Conservation (phyloP, 2,888 invertebrate genomes). For the Hirtodrosophila duncani region DNA sequence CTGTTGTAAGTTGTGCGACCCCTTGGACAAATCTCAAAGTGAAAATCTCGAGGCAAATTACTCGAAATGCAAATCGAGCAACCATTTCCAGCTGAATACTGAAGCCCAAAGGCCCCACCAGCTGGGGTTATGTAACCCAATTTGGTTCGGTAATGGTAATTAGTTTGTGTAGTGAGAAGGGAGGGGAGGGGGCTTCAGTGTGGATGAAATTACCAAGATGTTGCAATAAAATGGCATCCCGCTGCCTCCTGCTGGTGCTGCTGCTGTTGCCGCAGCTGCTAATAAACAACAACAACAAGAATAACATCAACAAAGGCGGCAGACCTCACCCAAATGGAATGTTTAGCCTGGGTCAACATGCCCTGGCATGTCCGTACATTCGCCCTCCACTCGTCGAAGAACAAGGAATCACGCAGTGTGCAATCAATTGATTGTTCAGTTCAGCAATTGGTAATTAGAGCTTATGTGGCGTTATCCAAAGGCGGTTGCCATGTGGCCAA, state of each 20-base stretch:
- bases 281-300: slow-evolving; percentile 14
- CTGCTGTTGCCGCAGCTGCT: too few species aligned
- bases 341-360: slow-evolving; percentile 1
- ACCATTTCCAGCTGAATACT: neutral
- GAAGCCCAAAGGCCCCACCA: slow-evolving; percentile 6
- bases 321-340: slow-evolving; percentile 1
- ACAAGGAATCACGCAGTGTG: neutral
- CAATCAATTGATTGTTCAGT: slow-evolving; percentile 29
- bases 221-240: slow-evolving; percentile 36
- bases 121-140: slow-evolving; percentile 19
- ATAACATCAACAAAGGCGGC: slow-evolving; percentile 1
- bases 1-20: too few species aligned
- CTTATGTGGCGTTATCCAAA: too few species aligned
- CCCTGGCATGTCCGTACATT: too few species aligned
- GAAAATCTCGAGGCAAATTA: slow-evolving; percentile 38
- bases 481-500: too few species aligned
- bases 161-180: slow-evolving; percentile 15
- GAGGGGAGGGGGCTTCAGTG: neutral
- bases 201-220: too few species aligned
- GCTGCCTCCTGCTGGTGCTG: slow-evolving; percentile 1
- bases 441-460: slow-evolving; percentile 24
- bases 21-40: slow-evolving; percentile 20
- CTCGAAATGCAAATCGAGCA: slow-evolving; percentile 35
- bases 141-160: slow-evolving; percentile 43
- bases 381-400: neutral